Percentiles rank a stretch among this genome's conserved stretches.
These are phyloP conservation scores for Cheilosia scutellata DNA, from an alignment of 2,888 invertebrate genomes.

Conservation along the genomic window DNA sequence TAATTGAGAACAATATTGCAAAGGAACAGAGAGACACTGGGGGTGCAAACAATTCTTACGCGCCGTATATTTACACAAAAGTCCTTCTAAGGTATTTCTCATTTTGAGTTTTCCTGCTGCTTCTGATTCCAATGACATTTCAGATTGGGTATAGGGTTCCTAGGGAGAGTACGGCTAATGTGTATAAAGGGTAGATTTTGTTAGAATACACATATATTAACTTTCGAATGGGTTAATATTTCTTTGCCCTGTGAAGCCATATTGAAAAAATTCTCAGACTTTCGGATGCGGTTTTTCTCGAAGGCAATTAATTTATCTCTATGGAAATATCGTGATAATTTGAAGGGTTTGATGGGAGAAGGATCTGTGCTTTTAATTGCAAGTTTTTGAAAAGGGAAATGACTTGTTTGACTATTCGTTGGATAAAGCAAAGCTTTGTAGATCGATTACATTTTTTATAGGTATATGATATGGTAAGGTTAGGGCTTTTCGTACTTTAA, in stretches of 20 bases:
- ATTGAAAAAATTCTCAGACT: constrained; percentile 15
- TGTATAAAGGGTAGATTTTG: constrained; percentile 5
- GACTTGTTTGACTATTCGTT: too few relatives aligned
- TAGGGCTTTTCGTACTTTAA: too few relatives aligned
- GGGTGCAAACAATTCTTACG: constrained; percentile 15
- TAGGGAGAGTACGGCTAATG: constrained; percentile 37
- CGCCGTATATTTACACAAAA: constrained; percentile 12
- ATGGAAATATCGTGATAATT: constrained; percentile 53
- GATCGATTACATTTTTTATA: too few relatives aligned
- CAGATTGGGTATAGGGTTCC: constrained; percentile 12
- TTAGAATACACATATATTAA: constrained; percentile 2
- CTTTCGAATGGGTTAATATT: constrained; percentile 36
- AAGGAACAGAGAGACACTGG: constrained; percentile 27
- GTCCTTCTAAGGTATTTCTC: constrained; percentile 23
- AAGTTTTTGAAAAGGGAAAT: constrained; percentile 33
- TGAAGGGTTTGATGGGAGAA: neutral
- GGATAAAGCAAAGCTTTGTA: too few relatives aligned
- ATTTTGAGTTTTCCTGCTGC: neutral
- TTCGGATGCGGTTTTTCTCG: constrained; percentile 59
- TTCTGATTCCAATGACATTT: constrained; percentile 37
- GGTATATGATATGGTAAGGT: too few relatives aligned
- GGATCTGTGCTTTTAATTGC: constrained; percentile 45
- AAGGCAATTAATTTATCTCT: constrained; percentile 71
- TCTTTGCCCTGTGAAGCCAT: neutral
- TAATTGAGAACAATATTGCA: constrained; percentile 65